Conservation (phyloP, 2,888 invertebrate species). For the Cephus rjabovi region DNA sequence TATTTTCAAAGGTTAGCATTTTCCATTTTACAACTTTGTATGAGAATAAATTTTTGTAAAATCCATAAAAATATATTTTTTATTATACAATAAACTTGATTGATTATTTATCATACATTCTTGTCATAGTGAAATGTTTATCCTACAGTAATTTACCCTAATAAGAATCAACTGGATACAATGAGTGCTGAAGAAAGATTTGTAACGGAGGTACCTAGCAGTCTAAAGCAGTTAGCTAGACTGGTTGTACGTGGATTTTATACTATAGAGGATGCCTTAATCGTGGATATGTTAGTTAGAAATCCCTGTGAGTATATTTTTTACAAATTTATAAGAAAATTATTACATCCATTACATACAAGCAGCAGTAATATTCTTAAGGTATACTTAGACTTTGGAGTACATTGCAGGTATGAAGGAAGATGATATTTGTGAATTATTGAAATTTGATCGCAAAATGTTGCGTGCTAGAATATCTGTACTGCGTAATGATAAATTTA, state of each 20-base stretch:
- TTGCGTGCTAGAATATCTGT: conserved; percentile 87
- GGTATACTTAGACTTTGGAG: not conserved
- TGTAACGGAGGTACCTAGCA: conserved; percentile 93
- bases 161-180: conserved; percentile 11
- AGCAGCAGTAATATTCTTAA: not conserved
- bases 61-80: not conserved
- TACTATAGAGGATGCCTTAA: conserved; percentile 91
- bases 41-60: not conserved
- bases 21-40: not conserved
- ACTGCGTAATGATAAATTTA: conserved; percentile 92
- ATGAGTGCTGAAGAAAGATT: conserved; percentile 79
- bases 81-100: not conserved
- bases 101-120: not conserved
- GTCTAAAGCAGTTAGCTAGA: conserved; percentile 90
- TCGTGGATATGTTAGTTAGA: conserved; percentile 94
- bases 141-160: not conserved
- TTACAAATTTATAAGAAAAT: not conserved
- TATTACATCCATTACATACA: not conserved
- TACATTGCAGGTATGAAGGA: conserved; percentile 80
- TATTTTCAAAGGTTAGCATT: not conserved
- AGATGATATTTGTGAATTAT: conserved; percentile 88
- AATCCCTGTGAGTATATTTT: conserved; percentile 83
- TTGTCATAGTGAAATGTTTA: not conserved
- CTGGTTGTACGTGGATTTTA: conserved; percentile 95
- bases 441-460: conserved; percentile 95